phyloP scores from a whole-genome alignment of 2,113 vertebrate species.

The Eublepharis macularius region DNA sequence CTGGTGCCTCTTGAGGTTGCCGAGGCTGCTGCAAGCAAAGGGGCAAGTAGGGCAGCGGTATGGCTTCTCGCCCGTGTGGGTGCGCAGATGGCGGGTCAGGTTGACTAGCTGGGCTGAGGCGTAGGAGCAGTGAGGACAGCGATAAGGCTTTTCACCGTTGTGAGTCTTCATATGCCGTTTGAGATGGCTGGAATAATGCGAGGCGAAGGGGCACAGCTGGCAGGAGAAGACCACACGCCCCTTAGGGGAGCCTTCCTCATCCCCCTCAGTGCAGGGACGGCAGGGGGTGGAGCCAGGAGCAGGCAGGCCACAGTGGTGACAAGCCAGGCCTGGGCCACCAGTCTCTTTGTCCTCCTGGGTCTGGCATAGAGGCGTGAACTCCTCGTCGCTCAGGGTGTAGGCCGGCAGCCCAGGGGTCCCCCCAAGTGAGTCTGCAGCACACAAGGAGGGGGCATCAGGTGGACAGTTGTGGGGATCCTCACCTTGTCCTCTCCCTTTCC shows the following conservation, averaged over 20 bases:
- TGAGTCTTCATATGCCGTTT: slow-evolving; percentile 99
- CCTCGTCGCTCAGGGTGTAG: slow-evolving; percentile 88
- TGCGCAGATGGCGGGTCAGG: slow-evolving; percentile 94
- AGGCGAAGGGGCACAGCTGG: slow-evolving; percentile 92
- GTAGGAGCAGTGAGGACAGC: slow-evolving; percentile 92
- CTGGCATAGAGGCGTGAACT: slow-evolving; percentile 84
- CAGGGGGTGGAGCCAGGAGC: slow-evolving; percentile 75
- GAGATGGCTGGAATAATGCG: slow-evolving; percentile 96
- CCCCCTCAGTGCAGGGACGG: slow-evolving; percentile 69
- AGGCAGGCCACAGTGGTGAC: slow-evolving; percentile 85
- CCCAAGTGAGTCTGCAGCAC: slow-evolving; percentile 81
- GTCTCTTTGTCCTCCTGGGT: slow-evolving; percentile 79
- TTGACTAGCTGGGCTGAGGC: slow-evolving; percentile 97
- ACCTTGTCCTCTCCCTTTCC: slow-evolving; percentile 10
- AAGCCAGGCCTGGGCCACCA: slow-evolving; percentile 79
- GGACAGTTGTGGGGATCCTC: not conserved
- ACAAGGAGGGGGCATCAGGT: slow-evolving; percentile 4
- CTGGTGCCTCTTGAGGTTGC: slow-evolving; percentile 96
- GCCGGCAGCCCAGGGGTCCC: slow-evolving; percentile 88
- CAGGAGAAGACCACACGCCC: slow-evolving; percentile 86
- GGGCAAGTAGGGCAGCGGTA: slow-evolving; percentile 91
- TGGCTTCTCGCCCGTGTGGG: slow-evolving; percentile 97
- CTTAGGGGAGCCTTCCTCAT: slow-evolving; percentile 73
- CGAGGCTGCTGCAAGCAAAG: slow-evolving; percentile 95
- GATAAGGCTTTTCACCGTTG: slow-evolving; percentile 96